Evolutionary conservation across 2,888 invertebrate genomes (phyloP).

Genomic region (Phalera bucephala): DNA sequence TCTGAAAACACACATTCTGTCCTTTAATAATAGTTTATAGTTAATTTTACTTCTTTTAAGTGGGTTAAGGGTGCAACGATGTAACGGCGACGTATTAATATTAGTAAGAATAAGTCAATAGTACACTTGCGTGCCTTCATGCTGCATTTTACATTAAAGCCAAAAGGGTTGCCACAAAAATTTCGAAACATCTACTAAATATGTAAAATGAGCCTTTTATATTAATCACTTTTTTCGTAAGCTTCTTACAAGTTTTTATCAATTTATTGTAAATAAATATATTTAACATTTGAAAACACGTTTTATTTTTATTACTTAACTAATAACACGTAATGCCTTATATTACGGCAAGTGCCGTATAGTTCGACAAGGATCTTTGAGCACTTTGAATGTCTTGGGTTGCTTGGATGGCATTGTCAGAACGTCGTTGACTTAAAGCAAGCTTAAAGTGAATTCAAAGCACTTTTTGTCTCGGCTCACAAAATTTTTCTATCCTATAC

Average conservation of each 20-base stretch:
- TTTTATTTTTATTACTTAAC: too few relatives aligned
- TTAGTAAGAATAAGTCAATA: neutral
- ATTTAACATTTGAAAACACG: too few relatives aligned
- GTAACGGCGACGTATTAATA: neutral
- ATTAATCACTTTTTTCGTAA: slow-evolving; percentile 23
- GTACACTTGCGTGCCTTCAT: slow-evolving; percentile 28
- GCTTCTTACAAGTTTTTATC: slow-evolving; percentile 40
- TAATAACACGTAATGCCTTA: too few relatives aligned
- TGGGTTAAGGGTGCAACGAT: neutral
- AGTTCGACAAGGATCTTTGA: too few relatives aligned
- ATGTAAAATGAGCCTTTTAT: slow-evolving; percentile 24
- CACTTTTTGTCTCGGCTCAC: too few relatives aligned
- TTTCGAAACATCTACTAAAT: slow-evolving; percentile 10
- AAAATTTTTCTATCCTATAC: too few relatives aligned
- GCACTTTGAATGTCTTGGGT: too few relatives aligned
- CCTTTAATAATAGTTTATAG: slow-evolving; percentile 25
- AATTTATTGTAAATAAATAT: slow-evolving; percentile 46
- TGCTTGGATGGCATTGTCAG: too few relatives aligned
- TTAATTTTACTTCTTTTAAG: neutral
- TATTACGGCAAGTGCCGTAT: too few relatives aligned
- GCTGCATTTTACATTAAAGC: slow-evolving; percentile 7
- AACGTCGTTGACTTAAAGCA: too few relatives aligned
- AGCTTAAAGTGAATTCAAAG: too few relatives aligned
- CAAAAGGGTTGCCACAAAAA: slow-evolving; percentile 6
- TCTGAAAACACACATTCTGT: slow-evolving; percentile 28